Base-by-base conservation (phyloP, 2,888 invertebrate species). In the Mesopsocus fuscifrons region DNA sequence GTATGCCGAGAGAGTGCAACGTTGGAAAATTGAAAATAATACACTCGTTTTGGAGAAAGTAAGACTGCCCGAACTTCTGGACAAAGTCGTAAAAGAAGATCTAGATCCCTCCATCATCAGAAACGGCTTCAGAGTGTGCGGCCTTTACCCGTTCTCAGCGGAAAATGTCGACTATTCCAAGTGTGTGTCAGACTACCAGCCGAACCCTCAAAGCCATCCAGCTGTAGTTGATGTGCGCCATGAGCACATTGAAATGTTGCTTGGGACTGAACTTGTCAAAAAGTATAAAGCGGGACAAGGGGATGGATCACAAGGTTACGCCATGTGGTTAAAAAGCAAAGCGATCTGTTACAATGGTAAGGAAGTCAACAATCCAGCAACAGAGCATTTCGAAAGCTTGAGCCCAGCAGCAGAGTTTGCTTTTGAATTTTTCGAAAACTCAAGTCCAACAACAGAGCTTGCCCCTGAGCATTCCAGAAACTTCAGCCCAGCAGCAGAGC, bases 121-220 rank as follows among this genome's bases (percentile, higher is more conserved):
- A 40, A 53, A 52, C 48, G 54, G 49, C 30, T 57, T 51, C 42
- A 45, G 47, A 46, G 49, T 46, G 45, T 52, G 53, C 43, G 56
- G 54, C 23, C 42, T 52, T 17, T 38, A 49, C 49, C 40, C 44
- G 20, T 26, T 26, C 11, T 26, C 8, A 9, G 8, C 26, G 8
- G 41, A 50, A 21, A 46, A 47, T 15, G 45, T 51, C 16, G 47
- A 52, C 35, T 50, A 47, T 41, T 18, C 45, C 6, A 51, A 51
- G 45, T 50, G 48, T 43, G 26, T 26, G 11, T 11, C 11, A 11
- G 26, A 26, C 11, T 9, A 6, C 26, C 26, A 26, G 8, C 26
- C 8, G 8, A 9, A 6, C 6, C 6, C 26, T 26, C 26, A 26
- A 9, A 9, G 8, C 26, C 26, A 26, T 26, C 11, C 26, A 6